Conservation (phyloP, 2,797 vertebrate genomes). For the Pelobates cultripes region DNA sequence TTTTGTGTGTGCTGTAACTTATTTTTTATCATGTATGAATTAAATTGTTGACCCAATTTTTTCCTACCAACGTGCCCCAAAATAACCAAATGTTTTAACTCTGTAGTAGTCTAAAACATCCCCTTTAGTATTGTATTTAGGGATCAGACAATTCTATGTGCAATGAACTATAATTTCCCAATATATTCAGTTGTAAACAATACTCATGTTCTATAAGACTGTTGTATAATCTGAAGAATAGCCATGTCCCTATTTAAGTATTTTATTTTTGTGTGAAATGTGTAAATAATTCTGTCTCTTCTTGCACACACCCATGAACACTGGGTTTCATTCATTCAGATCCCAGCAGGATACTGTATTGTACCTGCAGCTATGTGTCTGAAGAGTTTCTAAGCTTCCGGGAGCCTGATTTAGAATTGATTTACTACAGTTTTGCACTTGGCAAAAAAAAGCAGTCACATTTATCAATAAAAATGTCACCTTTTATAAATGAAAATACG, state of each 20-base stretch:
- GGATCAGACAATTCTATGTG: neutral
- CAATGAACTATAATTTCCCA: neutral
- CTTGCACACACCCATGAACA: constrained; percentile 30
- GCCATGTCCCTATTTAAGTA: constrained; percentile 12
- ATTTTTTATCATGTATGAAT: no score
- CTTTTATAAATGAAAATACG: constrained; percentile 51
- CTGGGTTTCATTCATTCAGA: constrained; percentile 41
- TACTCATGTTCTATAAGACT: neutral
- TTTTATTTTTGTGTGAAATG: constrained; percentile 1
- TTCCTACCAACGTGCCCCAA: no score
- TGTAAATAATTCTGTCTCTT: constrained; percentile 32
- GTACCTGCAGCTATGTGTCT: constrained; percentile 55
- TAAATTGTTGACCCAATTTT: no score
- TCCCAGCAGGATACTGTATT: constrained; percentile 41
- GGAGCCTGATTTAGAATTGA: constrained; percentile 43
- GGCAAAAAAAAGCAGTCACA: constrained; percentile 44
- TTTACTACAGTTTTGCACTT: constrained; percentile 53
- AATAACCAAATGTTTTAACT: no score
- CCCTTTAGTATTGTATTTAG: neutral
- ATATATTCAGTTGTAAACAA: neutral
- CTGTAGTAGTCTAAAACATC: no score
- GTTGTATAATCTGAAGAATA: constrained; percentile 13
- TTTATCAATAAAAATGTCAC: constrained; percentile 55
- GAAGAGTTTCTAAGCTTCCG: constrained; percentile 45
- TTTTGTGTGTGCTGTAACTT: no score